phyloP scores from a whole-genome alignment of 2,797 vertebrate genomes.

The Sebastes aleutianus region DNA sequence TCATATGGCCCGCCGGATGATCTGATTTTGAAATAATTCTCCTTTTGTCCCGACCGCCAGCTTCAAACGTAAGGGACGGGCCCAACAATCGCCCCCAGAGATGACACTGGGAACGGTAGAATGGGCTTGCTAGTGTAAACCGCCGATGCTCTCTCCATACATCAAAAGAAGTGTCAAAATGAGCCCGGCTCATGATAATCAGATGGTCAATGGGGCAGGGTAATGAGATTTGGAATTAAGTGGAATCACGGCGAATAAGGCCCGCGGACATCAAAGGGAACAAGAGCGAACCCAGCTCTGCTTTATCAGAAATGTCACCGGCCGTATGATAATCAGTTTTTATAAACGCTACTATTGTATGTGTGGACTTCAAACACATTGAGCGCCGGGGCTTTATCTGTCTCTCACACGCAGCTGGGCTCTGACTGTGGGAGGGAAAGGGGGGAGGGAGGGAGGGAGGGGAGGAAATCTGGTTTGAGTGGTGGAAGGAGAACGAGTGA shows the following conservation, averaged over 20 bases:
- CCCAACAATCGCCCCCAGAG: conserved; percentile 44
- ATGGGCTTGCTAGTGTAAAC: conserved; percentile 40
- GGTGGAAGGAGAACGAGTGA: conserved; percentile 53
- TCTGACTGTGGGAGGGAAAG: conserved; percentile 37
- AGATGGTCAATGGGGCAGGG: conserved; percentile 51
- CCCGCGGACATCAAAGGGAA: conserved; percentile 61
- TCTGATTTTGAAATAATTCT: conserved; percentile 64
- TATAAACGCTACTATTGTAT: conserved; percentile 68
- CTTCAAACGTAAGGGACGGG: conserved; percentile 50
- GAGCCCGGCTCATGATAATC: conserved; percentile 53
- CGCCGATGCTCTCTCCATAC: conserved; percentile 38
- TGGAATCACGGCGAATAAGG: conserved; percentile 48
- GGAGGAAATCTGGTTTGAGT: conserved; percentile 47
- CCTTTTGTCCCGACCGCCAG: conserved; percentile 53
- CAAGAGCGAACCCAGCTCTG: conserved; percentile 25
- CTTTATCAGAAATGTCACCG: conserved; percentile 57
- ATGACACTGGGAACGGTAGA: conserved; percentile 54
- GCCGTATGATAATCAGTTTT: conserved; percentile 60
- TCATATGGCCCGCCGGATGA: conserved; percentile 51
- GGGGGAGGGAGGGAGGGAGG: background rate
- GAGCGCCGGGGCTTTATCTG: conserved; percentile 44
- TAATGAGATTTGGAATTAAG: conserved; percentile 72
- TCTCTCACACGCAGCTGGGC: conserved; percentile 67
- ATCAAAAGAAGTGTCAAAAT: conserved; percentile 73
- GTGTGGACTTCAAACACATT: conserved; percentile 60